phyloP scores from a whole-genome alignment of 2,113 vertebrate genomes.

The Lipophrys pholis region DNA sequence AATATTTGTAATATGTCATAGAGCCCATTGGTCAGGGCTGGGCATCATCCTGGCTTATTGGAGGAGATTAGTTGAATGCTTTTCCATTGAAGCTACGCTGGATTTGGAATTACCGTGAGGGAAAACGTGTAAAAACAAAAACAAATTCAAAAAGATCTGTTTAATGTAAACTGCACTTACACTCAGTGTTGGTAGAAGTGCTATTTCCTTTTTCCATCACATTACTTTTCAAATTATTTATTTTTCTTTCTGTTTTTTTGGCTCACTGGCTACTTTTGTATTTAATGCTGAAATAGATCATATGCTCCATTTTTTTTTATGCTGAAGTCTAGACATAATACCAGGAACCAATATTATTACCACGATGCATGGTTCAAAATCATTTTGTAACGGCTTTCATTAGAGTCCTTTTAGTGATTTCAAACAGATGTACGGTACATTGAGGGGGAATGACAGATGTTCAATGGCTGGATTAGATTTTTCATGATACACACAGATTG shows the following conservation, averaged over 20 bases:
- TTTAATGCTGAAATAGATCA: not conserved
- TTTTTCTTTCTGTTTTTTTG: not conserved
- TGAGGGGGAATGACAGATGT: slow-evolving; percentile 37
- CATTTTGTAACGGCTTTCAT: slow-evolving; percentile 40
- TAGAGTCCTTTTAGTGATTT: slow-evolving; percentile 49
- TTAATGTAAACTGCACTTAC: slow-evolving; percentile 8
- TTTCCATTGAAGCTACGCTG: slow-evolving; percentile 35
- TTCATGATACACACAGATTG: slow-evolving; percentile 34
- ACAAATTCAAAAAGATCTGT: slow-evolving; percentile 14
- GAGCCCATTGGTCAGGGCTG: slow-evolving; percentile 52
- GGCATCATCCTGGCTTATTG: slow-evolving; percentile 58
- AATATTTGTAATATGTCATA: slow-evolving; percentile 71
- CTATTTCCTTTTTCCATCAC: slow-evolving; percentile 12
- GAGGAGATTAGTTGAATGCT: slow-evolving; percentile 58
- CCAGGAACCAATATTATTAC: slow-evolving; percentile 35
- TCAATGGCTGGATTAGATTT: slow-evolving; percentile 50
- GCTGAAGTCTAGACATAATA: slow-evolving; percentile 13
- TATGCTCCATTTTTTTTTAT: slow-evolving; percentile 8
- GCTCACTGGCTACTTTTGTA: not conserved
- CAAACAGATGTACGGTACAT: slow-evolving; percentile 28
- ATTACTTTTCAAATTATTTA: slow-evolving; percentile 4
- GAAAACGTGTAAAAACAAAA: slow-evolving; percentile 21
- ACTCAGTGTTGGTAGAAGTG: not conserved
- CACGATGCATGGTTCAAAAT: slow-evolving; percentile 36
- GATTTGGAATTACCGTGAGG: slow-evolving; percentile 27